Conservation (phyloP, 2,113 vertebrate species). For the Argyrosomus japonicus region DNA sequence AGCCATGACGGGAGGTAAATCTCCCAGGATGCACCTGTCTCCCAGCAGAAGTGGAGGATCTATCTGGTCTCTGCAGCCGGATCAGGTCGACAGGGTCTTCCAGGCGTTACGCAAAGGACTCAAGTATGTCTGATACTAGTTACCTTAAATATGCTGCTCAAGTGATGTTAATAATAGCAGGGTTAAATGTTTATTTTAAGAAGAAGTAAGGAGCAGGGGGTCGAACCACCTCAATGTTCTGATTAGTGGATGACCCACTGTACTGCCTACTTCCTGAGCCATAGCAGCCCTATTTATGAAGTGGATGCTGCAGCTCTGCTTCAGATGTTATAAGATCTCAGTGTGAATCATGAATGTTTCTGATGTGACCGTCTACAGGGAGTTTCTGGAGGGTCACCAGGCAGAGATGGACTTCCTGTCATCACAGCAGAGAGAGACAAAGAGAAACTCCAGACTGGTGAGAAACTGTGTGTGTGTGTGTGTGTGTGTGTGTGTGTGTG, state of each 20-base stretch:
- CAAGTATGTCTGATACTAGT: constrained; percentile 82
- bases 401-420: constrained; percentile 92
- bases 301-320: background rate
- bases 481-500: no score
- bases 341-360: background rate
- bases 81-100: constrained; percentile 92
- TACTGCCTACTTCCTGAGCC: no score
- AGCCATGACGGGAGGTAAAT: constrained; percentile 70
- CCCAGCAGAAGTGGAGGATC: constrained; percentile 80
- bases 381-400: constrained; percentile 90
- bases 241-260: no score
- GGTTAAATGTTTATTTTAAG: background rate
- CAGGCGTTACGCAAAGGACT: constrained; percentile 92
- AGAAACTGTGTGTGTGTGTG: constrained; percentile 51
- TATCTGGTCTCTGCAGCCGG: constrained; percentile 86
- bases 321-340: background rate
- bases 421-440: constrained; percentile 90
- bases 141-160: background rate
- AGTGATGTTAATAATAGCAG: background rate
- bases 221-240: no score
- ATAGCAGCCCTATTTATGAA: background rate
- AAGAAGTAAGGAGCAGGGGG: no score
- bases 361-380: constrained; percentile 78
- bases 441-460: constrained; percentile 95
- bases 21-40: constrained; percentile 84